These are phyloP conservation scores for Thunnus maccoyii DNA, from an alignment of 2,113 vertebrate genomes.

Conservation along the genomic window DNA sequence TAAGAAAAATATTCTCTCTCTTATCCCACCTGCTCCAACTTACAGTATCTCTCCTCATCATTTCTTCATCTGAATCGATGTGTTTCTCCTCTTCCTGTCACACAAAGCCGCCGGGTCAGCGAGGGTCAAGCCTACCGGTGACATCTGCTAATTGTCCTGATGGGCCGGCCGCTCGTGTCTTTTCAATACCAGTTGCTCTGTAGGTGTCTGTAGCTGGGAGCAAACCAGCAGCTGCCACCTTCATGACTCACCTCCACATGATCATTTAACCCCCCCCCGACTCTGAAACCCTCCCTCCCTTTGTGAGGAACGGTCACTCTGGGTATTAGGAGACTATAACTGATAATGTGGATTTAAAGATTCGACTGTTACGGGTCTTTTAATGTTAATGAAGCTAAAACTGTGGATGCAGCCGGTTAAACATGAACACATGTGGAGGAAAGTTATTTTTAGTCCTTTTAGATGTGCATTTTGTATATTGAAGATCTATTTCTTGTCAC, in stretches of 20 bases:
- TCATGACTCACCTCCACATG: conserved; percentile 46
- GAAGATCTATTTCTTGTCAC: too few relatives aligned
- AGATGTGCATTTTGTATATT: not conserved
- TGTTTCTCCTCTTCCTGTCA: conserved; percentile 13
- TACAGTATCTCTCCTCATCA: not conserved
- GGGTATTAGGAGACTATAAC: conserved; percentile 29
- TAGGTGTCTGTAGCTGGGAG: conserved; percentile 58
- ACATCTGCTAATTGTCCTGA: conserved; percentile 87
- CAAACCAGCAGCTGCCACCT: conserved; percentile 71
- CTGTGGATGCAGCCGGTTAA: not conserved
- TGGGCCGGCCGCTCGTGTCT: conserved; percentile 67
- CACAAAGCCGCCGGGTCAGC: conserved; percentile 80
- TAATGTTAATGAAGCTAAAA: conserved; percentile 31
- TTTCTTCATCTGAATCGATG: conserved; percentile 1
- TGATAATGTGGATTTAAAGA: conserved; percentile 65
- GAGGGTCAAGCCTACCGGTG: conserved; percentile 75
- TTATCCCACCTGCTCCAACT: not conserved
- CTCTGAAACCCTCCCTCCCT: not conserved
- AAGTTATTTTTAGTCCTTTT: not conserved
- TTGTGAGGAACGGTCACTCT: not conserved
- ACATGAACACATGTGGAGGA: not conserved
- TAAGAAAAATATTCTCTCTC: too few relatives aligned
- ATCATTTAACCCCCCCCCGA: conserved; percentile 53
- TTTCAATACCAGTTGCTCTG: conserved; percentile 68
- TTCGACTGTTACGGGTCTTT: conserved; percentile 16